These are phyloP conservation scores for Ochropleura leucogaster DNA, from an alignment of 2,888 invertebrate species.

Conservation along the genomic window DNA sequence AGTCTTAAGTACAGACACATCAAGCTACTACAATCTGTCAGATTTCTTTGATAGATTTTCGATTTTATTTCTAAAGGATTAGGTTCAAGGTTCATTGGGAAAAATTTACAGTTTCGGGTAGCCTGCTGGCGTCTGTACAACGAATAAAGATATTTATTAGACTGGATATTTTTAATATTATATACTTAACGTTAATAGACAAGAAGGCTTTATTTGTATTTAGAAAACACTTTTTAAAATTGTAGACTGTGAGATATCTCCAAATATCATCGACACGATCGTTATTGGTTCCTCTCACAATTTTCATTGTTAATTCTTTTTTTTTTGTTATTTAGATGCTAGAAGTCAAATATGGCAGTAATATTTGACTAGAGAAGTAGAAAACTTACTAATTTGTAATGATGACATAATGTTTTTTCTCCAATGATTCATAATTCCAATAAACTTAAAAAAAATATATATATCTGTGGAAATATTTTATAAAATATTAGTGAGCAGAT, in stretches of 20 bases:
- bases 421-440: conserved; percentile 3
- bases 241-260: not conserved
- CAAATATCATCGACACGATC: not conserved
- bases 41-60: too few relatives aligned
- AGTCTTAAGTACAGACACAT: conserved; percentile 52
- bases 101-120: too few relatives aligned
- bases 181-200: not conserved
- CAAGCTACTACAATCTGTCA: too few relatives aligned
- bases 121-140: too few relatives aligned
- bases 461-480: not conserved
- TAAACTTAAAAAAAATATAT: not conserved
- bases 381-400: conserved; percentile 29
- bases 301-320: not conserved
- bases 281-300: not conserved
- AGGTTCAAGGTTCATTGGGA: too few relatives aligned
- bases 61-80: too few relatives aligned
- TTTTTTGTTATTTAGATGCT: not conserved
- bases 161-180: conserved; percentile 12
- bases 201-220: conserved; percentile 9
- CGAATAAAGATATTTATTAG: conserved; percentile 36
- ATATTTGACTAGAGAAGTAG: conserved; percentile 27
- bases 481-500: not conserved
- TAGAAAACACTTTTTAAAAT: not conserved
- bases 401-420: conserved; percentile 6
- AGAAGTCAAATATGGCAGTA: not conserved